Evolutionary conservation across 2,888 invertebrate species (phyloP), one percentile per base, ranked within the genome.

Genomic region (Timandra comae): DNA sequence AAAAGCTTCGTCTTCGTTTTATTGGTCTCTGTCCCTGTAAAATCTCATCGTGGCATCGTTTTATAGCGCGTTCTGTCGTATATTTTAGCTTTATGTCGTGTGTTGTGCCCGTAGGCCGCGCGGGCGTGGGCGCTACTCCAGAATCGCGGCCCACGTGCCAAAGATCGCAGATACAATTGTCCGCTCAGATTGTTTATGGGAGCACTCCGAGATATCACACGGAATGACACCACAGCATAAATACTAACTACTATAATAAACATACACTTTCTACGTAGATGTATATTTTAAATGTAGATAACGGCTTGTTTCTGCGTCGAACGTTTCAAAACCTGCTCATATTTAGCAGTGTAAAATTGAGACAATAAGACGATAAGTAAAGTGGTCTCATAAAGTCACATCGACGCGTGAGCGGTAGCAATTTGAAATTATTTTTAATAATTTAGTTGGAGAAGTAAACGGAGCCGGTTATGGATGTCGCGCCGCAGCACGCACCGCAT

Each of bases 71-170:
- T 60, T 61, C 62, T 60, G 66, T 70, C 71, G 69, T 78, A 75
- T 78, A 74, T 75, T 67, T 69, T 52, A 63, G 65, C 65, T 75
- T 77, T 77, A 78, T 69, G 69, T 66, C 63, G 59, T 55, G 58
- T 63, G 60, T 52, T 52, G 51, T 56, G 55, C 56, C 53, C 52
- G 64, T 57, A 52, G 61, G 64, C 55, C 33, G 59, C 16, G 4
- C 16, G 4, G 46, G 69, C 75, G 84, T 84, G 78, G 84, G 84
- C 69, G 82, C 75, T 79, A 72, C 80, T 77, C 78, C 77, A 78
- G 74, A 75, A 72, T 63, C 59, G 60, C 67, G 39, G 70, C 80
- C 78, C 79, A 76, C 78, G 73, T 75, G 76, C 72, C 66, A 40
- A 46, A 51, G 81, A 77, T 81, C 63, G 62, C 63, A 74, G 79